Evolutionary conservation across 2,888 invertebrate genomes (phyloP).

Genomic region (Chesias legatella): DNA sequence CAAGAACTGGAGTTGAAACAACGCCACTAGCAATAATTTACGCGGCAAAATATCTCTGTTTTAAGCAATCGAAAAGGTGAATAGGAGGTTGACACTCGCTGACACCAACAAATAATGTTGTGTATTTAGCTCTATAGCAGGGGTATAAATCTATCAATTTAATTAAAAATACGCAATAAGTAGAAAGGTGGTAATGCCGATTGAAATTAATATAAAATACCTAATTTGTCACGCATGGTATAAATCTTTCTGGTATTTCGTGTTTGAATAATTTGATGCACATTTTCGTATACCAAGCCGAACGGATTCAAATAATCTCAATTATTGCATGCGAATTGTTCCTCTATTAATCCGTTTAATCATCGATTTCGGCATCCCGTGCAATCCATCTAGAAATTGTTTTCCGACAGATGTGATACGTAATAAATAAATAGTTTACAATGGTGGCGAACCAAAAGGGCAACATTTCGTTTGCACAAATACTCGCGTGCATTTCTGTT

Average conservation of each 20-base stretch:
- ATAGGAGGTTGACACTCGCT: conserved; percentile 31
- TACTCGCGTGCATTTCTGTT: conserved; percentile 44
- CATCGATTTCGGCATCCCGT: conserved; percentile 3
- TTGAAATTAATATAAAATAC: too few relatives aligned
- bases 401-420: conserved; percentile 5
- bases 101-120: conserved; percentile 28
- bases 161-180: too few relatives aligned
- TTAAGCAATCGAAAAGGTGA: conserved; percentile 35
- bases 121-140: neutral
- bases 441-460: conserved; percentile 32
- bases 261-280: too few relatives aligned
- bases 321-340: conserved; percentile 5
- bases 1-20: conserved; percentile 34
- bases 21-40: conserved; percentile 35
- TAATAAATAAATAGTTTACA: conserved; percentile 25
- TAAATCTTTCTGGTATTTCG: too few relatives aligned
- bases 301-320: conserved; percentile 1
- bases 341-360: conserved; percentile 6
- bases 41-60: conserved; percentile 29
- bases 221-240: too few relatives aligned
- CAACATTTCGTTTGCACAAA: conserved; percentile 43
- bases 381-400: conserved; percentile 12
- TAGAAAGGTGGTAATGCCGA: too few relatives aligned
- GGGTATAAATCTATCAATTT: too few relatives aligned
- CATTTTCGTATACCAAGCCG: too few relatives aligned